Conservation (phyloP, 2,797 vertebrate species). For the Molossus alvarezi region DNA sequence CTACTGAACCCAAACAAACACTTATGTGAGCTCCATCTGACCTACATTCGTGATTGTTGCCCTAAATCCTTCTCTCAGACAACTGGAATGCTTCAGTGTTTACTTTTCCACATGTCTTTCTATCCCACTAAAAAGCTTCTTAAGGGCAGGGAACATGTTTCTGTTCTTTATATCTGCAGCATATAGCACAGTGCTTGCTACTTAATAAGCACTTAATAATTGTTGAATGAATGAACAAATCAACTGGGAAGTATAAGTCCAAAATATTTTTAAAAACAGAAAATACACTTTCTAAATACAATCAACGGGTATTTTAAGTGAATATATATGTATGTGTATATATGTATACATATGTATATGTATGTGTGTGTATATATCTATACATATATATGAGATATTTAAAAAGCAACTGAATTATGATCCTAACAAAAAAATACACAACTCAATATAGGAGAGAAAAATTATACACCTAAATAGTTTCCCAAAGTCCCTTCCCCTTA, state of each 20-base stretch:
- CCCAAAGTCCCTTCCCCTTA: not conserved
- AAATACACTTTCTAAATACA: constrained; percentile 32
- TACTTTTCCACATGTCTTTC: not conserved
- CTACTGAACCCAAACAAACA: not conserved
- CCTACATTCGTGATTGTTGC: not conserved
- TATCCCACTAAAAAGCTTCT: not conserved
- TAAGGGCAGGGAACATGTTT: not conserved
- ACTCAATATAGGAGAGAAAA: not conserved
- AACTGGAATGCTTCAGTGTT: not conserved
- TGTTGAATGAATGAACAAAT: constrained; percentile 13
- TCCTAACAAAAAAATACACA: constrained; percentile 8
- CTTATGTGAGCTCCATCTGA: not conserved
- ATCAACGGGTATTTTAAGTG: not conserved
- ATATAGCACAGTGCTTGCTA: not conserved
- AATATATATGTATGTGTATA: not conserved
- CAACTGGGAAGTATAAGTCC: not conserved
- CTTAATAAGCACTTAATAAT: not conserved
- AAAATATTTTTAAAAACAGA: constrained; percentile 20
- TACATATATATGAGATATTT: not conserved
- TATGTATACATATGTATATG: not conserved
- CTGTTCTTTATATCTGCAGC: not conserved
- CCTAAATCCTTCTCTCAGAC: not conserved
- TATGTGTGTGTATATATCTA: not conserved
- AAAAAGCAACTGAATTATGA: not conserved
- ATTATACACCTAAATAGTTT: not conserved